Percentiles rank a stretch among this genome's conserved stretches.
These are phyloP conservation scores for Galbula dea DNA, from an alignment of 2,113 vertebrate species.

Conservation along the genomic window DNA sequence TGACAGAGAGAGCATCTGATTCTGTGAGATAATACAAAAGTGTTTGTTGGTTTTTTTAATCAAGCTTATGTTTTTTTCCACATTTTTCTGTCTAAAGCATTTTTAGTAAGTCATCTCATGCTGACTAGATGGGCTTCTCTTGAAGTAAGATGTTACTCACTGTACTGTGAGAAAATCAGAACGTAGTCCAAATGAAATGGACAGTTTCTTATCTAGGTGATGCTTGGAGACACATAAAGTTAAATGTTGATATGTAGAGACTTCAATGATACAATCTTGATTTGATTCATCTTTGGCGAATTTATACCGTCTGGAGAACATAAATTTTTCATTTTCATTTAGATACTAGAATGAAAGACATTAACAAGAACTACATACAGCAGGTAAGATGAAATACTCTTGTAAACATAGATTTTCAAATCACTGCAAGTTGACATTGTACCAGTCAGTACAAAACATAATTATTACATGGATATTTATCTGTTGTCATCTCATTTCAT, in stretches of 20 bases:
- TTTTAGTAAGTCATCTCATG: neutral
- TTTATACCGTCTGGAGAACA: neutral
- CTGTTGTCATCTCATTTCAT: neutral
- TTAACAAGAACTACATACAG: neutral
- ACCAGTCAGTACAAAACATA: neutral
- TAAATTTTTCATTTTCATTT: neutral
- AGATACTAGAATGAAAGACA: neutral
- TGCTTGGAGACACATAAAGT: neutral
- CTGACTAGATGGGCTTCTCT: neutral
- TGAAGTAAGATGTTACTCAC: neutral
- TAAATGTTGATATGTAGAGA: neutral
- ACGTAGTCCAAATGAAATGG: neutral
- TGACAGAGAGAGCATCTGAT: neutral
- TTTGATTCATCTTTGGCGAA: neutral
- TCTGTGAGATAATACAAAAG: neutral
- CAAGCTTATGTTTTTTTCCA: neutral
- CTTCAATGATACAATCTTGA: neutral
- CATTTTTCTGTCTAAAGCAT: neutral
- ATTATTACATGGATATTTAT: neutral
- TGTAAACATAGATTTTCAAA: neutral
- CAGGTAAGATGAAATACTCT: neutral
- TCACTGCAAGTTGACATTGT: neutral
- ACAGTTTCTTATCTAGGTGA: neutral
- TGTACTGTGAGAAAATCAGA: neutral
- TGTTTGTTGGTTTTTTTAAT: neutral